Base-by-base conservation (phyloP, 2,888 invertebrate genomes). In the Hyposoter didymator region DNA sequence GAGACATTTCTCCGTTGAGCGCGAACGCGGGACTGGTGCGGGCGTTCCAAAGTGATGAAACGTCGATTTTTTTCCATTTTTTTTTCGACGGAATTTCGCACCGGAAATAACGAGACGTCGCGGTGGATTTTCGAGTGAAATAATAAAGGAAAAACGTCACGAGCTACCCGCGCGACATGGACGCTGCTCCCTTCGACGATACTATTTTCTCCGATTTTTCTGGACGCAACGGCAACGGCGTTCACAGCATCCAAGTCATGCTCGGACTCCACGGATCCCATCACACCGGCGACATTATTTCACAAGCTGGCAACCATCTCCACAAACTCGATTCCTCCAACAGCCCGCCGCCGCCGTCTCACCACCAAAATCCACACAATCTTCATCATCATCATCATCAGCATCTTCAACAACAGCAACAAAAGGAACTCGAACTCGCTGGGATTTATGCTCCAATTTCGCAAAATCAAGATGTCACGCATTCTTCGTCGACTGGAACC, bases 161-260 rank as follows among this genome's bases (percentile, higher is more conserved):
- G 32, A 35, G 47, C 70, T 6, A 79, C 39, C 74, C 75, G 73
- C 49, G 47, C 43, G 94, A 94, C 94, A 96, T 97, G 97, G 97
- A 97, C 94, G 96, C 95, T 89, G 94, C 94, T 74, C 95, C 95
- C 47, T 95, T 97, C 94, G 97, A 97, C 93, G 97, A 97, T 92
- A 96, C 97, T 91, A 96, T 97, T 92, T 97, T 97, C 94, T 95
- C 96, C 88, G 97, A 97, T 94, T 97, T 97, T 91, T 94, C 95
- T 45, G 95, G 95, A 89, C 95, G 96, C 12, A 94, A 94, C 87
- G 94, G 94, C 1, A 94, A 94, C 47, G 96, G 96, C 55, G 95
- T 95, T 76, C 96, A 96, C 90, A 95, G 95, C 88, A 95, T 96
- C 88, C 96, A 96, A 93, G 96, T 96, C 86, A 96, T 96, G 96